Evolutionary conservation across 1,140 invertebrate genomes (phyloP), one percentile per base, ranked within the genome.

Genomic region (Periplaneta americana): DNA sequence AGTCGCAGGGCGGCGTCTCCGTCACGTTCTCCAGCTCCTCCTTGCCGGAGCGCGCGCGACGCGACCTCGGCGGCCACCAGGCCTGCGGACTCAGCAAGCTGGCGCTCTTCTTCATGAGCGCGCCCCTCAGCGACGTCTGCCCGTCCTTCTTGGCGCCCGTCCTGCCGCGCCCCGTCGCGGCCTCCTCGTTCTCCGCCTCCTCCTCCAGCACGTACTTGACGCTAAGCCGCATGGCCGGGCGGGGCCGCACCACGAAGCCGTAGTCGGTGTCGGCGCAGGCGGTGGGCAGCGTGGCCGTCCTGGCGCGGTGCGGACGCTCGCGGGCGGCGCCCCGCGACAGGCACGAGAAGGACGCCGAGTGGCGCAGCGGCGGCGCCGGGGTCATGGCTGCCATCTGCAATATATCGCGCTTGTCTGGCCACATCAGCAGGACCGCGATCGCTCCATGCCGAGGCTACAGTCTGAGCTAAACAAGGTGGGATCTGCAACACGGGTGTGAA

Each of bases 281-380:
- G 17, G 85, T 87, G 28, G 89, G 86, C 57, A 90, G 84, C 13
- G 90, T 90, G 37, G 89, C 90, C 11, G 89, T 90, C 77, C 90
- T 86, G 5, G 89, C 86, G 4, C 89, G 86, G 81, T 89, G 89
- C 34, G 86, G 85, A 15, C 83, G 85, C 39, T 86, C 86, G 81
- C 85, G 84, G 28, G 81, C 84, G 10, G 87, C 86, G 81, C 88
- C 86, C 35, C 89, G 87, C 79, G 89, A 88, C 39, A 90, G 86
- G 85, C 90, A 90, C 36, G 89, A 90, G 85, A 90, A 90, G 81
- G 89, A 90, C 39, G 89, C 90, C 83, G 90, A 90, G 84, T 90
- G 90, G 82, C 89, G 85, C 79, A 90, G 85, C 83, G 87, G 88
- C 83, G 88, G 88, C 74, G 80, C 74, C 28, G 80, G 80, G 31